phyloP scores from a whole-genome alignment of 2,113 vertebrate genomes.

The Anser brachyrhynchus region DNA sequence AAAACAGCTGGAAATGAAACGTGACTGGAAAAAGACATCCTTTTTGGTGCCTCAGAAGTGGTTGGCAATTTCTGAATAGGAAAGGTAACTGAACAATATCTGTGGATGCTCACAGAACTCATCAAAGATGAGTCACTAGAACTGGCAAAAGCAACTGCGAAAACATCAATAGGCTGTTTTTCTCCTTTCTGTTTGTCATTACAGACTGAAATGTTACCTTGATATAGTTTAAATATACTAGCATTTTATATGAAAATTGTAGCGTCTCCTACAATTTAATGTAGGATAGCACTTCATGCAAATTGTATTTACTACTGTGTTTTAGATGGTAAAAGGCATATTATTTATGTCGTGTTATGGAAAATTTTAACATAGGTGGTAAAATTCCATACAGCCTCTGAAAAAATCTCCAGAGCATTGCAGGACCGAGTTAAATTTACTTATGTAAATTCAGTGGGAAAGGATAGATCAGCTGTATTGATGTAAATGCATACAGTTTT shows the following conservation, averaged over 20 bases:
- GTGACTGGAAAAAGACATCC: not conserved
- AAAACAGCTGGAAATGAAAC: not conserved
- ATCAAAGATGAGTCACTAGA: not conserved
- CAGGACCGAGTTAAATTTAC: conserved; percentile 8
- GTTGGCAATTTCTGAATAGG: not conserved
- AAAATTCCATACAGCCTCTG: not conserved
- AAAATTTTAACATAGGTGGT: not conserved
- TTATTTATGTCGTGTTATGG: not conserved
- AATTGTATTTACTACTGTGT: not conserved
- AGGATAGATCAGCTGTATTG: conserved; percentile 5
- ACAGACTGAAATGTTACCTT: not conserved
- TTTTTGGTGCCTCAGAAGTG: not conserved
- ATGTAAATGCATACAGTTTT: not conserved
- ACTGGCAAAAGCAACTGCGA: not conserved
- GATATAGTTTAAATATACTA: not conserved
- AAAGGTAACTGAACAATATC: not conserved
- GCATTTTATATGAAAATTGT: not conserved
- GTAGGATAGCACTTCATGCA: not conserved
- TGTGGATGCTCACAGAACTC: not conserved
- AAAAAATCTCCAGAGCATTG: not conserved
- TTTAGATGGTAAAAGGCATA: not conserved
- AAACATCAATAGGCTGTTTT: not conserved
- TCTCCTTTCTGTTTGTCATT: not conserved
- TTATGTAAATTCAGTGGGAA: not conserved
- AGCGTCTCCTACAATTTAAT: not conserved